Conservation (phyloP, 2,113 vertebrate genomes). For the Salvelinus sp. region DNA sequence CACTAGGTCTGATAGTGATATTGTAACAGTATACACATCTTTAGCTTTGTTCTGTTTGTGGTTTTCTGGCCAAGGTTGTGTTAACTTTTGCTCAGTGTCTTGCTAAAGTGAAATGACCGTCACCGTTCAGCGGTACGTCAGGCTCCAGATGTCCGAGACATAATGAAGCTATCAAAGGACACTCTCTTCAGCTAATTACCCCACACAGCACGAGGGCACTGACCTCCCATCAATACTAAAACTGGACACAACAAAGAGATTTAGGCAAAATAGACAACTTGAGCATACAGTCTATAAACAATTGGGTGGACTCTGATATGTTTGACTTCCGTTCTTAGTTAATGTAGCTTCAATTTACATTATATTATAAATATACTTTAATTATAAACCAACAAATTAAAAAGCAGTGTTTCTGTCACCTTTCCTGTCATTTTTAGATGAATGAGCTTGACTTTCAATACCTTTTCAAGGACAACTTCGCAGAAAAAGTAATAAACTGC, state of each 20-base stretch:
- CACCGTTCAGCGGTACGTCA: slow-evolving; percentile 9
- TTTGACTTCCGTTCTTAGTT: too few relatives aligned
- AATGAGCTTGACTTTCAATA: not conserved
- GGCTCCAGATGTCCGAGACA: slow-evolving; percentile 23
- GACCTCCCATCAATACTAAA: slow-evolving; percentile 30
- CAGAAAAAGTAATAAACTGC: not conserved
- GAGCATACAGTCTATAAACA: not conserved
- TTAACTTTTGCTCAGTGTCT: not conserved
- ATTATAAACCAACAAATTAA: not conserved
- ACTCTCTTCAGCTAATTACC: slow-evolving; percentile 48
- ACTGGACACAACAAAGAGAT: slow-evolving; percentile 22
- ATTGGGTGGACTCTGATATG: not conserved
- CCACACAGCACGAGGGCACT: slow-evolving; percentile 28
- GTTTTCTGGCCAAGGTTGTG: not conserved
- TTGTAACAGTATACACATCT: not conserved
- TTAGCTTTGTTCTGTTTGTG: not conserved
- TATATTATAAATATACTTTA: not conserved
- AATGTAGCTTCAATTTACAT: not conserved
- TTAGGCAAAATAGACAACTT: slow-evolving; percentile 2
- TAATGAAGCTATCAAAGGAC: slow-evolving; percentile 45
- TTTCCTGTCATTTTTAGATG: not conserved
- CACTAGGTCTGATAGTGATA: not conserved
- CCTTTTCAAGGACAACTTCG: slow-evolving; percentile 11
- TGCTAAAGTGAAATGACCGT: slow-evolving; percentile 4
- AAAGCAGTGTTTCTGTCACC: not conserved